These are phyloP conservation scores for Meta bourneti DNA, from an alignment of 2,888 invertebrate species.

Conservation along the genomic window DNA sequence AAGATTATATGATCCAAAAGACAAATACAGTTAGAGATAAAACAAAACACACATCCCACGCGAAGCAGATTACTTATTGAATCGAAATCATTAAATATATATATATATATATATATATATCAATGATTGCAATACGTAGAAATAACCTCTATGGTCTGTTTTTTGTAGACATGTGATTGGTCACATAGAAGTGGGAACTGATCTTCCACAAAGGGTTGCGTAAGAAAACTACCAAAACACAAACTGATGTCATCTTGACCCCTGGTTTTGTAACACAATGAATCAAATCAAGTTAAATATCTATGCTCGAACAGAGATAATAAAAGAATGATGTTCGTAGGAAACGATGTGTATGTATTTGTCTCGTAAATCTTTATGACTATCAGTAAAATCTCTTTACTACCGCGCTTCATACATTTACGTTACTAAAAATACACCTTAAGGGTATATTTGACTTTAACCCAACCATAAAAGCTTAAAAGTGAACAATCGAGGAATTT, in stretches of 20 bases:
- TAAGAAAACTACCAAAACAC: neutral
- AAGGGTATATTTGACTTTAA: neutral
- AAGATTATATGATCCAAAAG: too few relatives aligned
- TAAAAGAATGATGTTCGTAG: neutral
- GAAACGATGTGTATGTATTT: constrained; percentile 5
- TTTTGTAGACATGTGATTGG: too few relatives aligned
- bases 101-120: too few relatives aligned
- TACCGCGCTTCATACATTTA: neutral
- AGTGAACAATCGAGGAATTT: neutral
- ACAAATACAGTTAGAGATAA: too few relatives aligned
- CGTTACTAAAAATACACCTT: constrained; percentile 3
- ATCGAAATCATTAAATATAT: too few relatives aligned
- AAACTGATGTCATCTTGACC: neutral
- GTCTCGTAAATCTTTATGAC: constrained; percentile 29
- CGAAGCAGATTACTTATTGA: too few relatives aligned
- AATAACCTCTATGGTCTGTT: too few relatives aligned
- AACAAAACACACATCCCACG: too few relatives aligned
- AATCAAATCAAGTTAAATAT: neutral
- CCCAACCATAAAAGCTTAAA: neutral
- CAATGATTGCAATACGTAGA: too few relatives aligned
- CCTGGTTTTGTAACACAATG: neutral
- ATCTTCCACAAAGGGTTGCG: too few relatives aligned
- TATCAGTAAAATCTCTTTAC: constrained; percentile 27
- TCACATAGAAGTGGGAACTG: too few relatives aligned
- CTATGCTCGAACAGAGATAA: neutral